A percentile compares a stretch with the other conserved stretches of the same genome.
Conservation (phyloP, 2,797 vertebrate genomes). For the Phrynocephalus forsythii region DNA sequence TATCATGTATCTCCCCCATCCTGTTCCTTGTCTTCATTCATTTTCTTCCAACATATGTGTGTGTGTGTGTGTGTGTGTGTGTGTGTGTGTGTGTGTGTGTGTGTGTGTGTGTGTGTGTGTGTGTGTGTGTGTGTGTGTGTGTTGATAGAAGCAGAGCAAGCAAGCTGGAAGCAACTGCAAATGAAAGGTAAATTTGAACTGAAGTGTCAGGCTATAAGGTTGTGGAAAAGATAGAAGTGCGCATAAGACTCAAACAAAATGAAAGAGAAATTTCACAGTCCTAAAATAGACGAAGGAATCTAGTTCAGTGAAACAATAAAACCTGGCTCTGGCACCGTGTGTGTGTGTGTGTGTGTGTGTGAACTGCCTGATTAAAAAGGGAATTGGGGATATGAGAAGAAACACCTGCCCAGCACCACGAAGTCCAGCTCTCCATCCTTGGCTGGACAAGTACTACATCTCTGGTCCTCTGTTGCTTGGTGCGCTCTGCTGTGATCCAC, state of each 20-base stretch:
- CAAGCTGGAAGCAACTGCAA: not conserved
- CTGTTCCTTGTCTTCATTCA: not conserved
- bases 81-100: not conserved
- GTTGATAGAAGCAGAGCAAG: not conserved
- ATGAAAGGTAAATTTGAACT: conserved; percentile 29
- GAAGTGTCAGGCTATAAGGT: conserved; percentile 5
- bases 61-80: not conserved
- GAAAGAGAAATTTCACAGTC: conserved; percentile 34
- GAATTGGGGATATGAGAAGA: conserved; percentile 44
- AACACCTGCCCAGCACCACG: not conserved
- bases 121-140: not conserved
- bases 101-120: not conserved
- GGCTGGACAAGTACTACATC: not conserved
- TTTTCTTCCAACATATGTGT: not conserved
- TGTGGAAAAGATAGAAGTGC: not conserved
- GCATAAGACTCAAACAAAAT: conserved; percentile 12
- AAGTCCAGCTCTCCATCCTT: not conserved
- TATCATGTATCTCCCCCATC: not conserved
- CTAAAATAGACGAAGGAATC: conserved; percentile 41
- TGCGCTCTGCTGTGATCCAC: not conserved
- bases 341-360: not conserved
- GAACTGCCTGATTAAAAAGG: conserved; percentile 45
- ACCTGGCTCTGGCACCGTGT: conserved; percentile 7
- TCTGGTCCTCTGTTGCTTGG: not conserved
- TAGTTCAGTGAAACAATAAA: conserved; percentile 40